phyloP scores from a whole-genome alignment of 2,113 vertebrate species.

The Gnathonemus echidnorhynchus region DNA sequence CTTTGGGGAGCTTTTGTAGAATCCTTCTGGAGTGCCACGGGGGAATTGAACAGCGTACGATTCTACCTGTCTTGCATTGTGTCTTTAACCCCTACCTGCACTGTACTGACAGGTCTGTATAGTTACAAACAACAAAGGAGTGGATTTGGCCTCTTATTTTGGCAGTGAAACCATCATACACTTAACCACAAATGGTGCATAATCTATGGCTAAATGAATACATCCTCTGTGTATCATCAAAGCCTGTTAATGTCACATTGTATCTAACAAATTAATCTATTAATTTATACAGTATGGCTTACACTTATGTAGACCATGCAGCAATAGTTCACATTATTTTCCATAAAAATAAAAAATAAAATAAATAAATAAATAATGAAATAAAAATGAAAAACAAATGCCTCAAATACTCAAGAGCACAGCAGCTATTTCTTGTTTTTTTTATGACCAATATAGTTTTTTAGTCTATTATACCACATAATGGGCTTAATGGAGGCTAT shows the following conservation, averaged over 20 bases:
- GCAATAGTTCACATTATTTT: neutral
- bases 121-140: slow-evolving; percentile 1
- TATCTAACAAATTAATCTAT: neutral
- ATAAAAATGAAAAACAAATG: neutral
- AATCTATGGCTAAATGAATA: neutral
- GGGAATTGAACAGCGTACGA: neutral
- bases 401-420: neutral
- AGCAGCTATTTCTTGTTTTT: neutral
- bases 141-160: neutral
- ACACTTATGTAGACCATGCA: neutral
- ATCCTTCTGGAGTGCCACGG: slow-evolving; percentile 10
- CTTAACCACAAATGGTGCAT: neutral
- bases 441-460: neutral
- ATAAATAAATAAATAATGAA: neutral
- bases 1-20: slow-evolving; percentile 14
- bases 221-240: neutral
- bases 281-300: neutral
- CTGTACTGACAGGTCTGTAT: neutral
- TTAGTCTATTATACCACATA: neutral
- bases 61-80: slow-evolving; percentile 4
- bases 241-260: neutral
- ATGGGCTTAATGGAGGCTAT: neutral
- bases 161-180: neutral
- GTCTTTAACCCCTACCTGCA: slow-evolving; percentile 12
- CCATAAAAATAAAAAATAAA: neutral